These are phyloP conservation scores for Oreochromis grahami DNA, from an alignment of 2,797 vertebrate genomes.

Conservation along the genomic window DNA sequence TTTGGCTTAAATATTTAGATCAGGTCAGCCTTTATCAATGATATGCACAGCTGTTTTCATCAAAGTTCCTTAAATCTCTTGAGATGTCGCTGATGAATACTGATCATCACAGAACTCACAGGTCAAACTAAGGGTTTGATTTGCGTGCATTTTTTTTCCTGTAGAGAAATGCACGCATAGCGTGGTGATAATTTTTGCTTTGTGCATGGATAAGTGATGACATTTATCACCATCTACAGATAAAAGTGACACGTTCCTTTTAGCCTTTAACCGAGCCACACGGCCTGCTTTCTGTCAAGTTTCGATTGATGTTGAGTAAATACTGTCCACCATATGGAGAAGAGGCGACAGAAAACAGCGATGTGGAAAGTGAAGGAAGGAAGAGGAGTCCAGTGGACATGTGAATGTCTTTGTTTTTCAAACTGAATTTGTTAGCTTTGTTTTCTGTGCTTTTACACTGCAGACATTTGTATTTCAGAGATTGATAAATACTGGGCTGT, in stretches of 20 bases:
- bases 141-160: not conserved
- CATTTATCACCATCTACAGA: not conserved
- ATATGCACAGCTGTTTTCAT: accelerated
- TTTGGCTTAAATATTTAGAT: not conserved
- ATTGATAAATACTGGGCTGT: too few relatives aligned
- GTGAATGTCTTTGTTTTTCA: not conserved
- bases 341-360: not conserved
- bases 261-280: not conserved
- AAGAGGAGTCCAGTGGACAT: not conserved
- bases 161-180: not conserved
- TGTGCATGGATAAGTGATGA: accelerated
- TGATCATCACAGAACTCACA: not conserved
- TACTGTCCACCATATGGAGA: not conserved
- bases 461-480: not conserved
- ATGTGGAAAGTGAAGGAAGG: not conserved
- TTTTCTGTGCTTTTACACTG: not conserved
- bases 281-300: not conserved
- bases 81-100: not conserved
- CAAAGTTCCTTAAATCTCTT: not conserved
- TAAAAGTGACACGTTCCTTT: not conserved
- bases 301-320: not conserved
- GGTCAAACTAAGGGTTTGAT: not conserved
- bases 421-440: not conserved
- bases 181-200: not conserved
- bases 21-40: not conserved